phyloP scores from a whole-genome alignment of 1,140 invertebrate genomes.

The Drosophila lowei region DNA sequence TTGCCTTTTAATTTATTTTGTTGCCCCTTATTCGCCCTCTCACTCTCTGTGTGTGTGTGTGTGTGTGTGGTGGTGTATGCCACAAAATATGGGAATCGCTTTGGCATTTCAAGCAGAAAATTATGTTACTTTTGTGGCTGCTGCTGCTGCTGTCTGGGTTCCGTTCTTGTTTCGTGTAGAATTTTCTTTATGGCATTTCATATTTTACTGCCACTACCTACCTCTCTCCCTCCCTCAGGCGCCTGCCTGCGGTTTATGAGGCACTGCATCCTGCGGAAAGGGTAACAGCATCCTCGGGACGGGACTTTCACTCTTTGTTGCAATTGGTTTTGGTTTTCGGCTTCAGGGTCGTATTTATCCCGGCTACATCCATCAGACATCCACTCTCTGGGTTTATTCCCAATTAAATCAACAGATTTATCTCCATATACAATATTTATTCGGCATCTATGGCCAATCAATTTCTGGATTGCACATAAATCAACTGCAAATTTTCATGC shows the following conservation, averaged over 20 bases:
- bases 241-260: constrained; percentile 26
- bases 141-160: constrained; percentile 13
- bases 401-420: constrained; percentile 43
- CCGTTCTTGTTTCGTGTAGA: constrained; percentile 27
- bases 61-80: constrained; percentile 7
- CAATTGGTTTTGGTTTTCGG: constrained; percentile 9
- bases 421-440: constrained; percentile 17
- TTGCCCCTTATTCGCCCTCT: background rate
- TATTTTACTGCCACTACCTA: constrained; percentile 48
- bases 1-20: constrained; percentile 34
- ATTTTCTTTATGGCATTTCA: constrained; percentile 64
- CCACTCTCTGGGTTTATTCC: constrained; percentile 12
- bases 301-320: constrained; percentile 23
- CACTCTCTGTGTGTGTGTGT: constrained; percentile 9
- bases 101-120: constrained; percentile 67
- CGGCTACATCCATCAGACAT: constrained; percentile 17
- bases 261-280: constrained; percentile 13
- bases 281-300: too few relatives aligned
- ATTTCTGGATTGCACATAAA: constrained; percentile 34
- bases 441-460: constrained; percentile 26
- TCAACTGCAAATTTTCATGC: constrained; percentile 15
- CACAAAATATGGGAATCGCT: constrained; percentile 52
- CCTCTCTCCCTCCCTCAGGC: background rate
- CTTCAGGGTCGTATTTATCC: background rate
- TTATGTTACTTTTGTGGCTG: constrained; percentile 66